Evolutionary conservation across 2,797 vertebrate species (phyloP).

Genomic region (Chrysocyon brachyurus): DNA sequence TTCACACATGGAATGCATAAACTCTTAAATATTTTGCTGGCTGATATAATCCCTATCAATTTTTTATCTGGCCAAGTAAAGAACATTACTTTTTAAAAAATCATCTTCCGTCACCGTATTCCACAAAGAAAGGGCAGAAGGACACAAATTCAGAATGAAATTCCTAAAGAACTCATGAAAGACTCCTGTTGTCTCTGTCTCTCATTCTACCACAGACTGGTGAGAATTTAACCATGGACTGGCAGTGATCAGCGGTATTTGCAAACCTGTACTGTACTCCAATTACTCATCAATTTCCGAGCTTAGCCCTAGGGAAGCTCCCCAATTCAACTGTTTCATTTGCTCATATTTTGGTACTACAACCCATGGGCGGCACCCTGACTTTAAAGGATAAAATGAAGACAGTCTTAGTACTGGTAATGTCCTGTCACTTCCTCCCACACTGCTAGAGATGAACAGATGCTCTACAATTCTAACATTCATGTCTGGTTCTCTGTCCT

Average conservation of each 20-base stretch:
- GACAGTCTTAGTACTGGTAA: background rate
- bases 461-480: background rate
- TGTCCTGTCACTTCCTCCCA: background rate
- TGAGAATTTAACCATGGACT: background rate
- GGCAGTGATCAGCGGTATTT: background rate
- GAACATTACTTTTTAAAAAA: background rate
- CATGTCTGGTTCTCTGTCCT: background rate
- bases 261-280: background rate
- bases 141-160: background rate
- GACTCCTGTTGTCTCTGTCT: background rate
- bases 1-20: conserved; percentile 10
- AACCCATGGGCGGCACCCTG: background rate
- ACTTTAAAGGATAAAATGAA: background rate
- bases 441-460: background rate
- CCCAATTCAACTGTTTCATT: background rate
- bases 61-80: conserved; percentile 23
- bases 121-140: background rate
- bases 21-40: background rate
- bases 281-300: background rate
- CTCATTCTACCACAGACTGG: background rate
- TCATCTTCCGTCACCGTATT: background rate
- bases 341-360: background rate
- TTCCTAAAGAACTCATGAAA: background rate
- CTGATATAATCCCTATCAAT: background rate
- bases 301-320: background rate